Percentiles rank a stretch among this genome's conserved stretches.
phyloP scores from a whole-genome alignment of 1,140 invertebrate species.

The Pollicipes pollicipes region DNA sequence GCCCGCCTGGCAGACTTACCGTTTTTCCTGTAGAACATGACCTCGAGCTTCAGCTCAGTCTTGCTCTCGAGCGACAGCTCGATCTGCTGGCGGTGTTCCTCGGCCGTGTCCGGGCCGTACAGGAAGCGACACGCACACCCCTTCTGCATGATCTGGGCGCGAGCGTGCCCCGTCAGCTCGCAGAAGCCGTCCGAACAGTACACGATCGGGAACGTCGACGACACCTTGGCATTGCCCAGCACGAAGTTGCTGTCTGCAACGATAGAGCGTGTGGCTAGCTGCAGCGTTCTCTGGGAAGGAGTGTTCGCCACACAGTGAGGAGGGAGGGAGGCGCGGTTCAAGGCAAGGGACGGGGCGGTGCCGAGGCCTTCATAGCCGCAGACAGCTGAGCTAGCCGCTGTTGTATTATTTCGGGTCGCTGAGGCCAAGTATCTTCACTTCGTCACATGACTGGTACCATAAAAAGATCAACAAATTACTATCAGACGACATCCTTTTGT shows the following conservation, averaged over 20 bases:
- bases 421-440: too few species aligned
- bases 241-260: slow-evolving; percentile 90
- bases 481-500: too few species aligned
- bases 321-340: too few species aligned
- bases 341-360: too few species aligned
- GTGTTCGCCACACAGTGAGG: too few species aligned
- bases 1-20: too few species aligned
- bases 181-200: slow-evolving; percentile 97
- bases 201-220: slow-evolving; percentile 73
- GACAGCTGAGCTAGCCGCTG: too few species aligned
- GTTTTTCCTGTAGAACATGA: slow-evolving; percentile 86
- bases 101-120: slow-evolving; percentile 72
- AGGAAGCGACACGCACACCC: slow-evolving; percentile 90
- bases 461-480: too few species aligned
- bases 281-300: too few species aligned
- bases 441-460: too few species aligned
- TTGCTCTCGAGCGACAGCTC: slow-evolving; percentile 73
- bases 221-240: slow-evolving; percentile 86
- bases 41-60: slow-evolving; percentile 78
- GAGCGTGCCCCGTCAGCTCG: slow-evolving; percentile 79
- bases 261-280: not conserved
- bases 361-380: too few species aligned
- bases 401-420: too few species aligned
- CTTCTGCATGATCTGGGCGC: slow-evolving; percentile 93
- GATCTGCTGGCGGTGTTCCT: slow-evolving; percentile 72